Percentiles rank a stretch among this genome's conserved stretches.
Conservation (phyloP, 2,113 vertebrate genomes). For the Ceyx margarethae region DNA sequence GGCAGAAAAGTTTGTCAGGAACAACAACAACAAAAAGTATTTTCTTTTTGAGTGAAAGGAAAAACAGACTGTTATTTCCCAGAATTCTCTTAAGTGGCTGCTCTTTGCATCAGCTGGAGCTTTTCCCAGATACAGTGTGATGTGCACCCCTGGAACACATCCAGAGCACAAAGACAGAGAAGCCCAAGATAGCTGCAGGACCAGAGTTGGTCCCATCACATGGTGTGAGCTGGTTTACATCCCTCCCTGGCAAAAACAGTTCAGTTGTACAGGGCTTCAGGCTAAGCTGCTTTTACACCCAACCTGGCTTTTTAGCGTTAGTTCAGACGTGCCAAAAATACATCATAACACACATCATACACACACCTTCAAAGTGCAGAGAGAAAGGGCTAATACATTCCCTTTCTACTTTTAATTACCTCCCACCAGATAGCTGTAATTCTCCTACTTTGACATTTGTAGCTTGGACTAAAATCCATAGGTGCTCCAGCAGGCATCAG, state of each 20-base stretch:
- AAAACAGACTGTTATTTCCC: constrained; percentile 51
- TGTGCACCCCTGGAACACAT: not conserved
- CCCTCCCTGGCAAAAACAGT: not conserved
- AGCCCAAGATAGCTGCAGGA: constrained; percentile 25
- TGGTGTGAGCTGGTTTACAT: not conserved
- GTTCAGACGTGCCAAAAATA: not conserved
- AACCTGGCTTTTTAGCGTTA: not conserved
- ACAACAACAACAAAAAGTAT: not conserved
- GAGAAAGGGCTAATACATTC: not conserved
- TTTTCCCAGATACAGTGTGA: constrained; percentile 35
- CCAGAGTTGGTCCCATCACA: not conserved
- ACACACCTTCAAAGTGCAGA: not conserved
- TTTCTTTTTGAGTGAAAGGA: constrained; percentile 50
- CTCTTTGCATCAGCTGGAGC: constrained; percentile 51
- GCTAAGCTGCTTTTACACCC: not conserved
- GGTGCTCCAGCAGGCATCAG: not conserved
- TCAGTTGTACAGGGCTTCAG: not conserved
- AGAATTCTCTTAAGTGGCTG: constrained; percentile 33
- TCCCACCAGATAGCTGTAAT: not conserved
- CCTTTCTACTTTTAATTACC: not conserved
- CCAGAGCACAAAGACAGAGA: constrained; percentile 20
- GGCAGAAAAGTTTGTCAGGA: not conserved
- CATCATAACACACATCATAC: not conserved
- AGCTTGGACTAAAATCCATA: not conserved
- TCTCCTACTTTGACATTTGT: not conserved